Evolutionary conservation across 2,113 vertebrate species (phyloP).

Genomic region (Plectropomus leopardus): DNA sequence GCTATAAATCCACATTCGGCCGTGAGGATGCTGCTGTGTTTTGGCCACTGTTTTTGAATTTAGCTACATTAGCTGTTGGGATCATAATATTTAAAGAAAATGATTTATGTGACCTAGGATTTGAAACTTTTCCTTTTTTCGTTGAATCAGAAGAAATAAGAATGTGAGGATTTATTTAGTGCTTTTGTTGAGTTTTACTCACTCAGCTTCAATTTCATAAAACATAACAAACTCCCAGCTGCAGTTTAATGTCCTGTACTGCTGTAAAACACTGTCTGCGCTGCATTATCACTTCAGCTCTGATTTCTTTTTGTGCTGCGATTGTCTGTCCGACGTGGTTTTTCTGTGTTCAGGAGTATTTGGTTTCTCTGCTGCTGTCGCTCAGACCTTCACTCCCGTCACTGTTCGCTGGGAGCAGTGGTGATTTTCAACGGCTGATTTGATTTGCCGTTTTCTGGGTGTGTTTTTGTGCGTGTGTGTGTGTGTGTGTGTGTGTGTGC

Average conservation of each 20-base stretch:
- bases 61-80: not conserved
- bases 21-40: not conserved
- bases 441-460: conserved; percentile 7
- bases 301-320: conserved; percentile 2
- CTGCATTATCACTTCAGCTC: conserved; percentile 42
- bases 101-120: not conserved
- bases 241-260: conserved; percentile 40
- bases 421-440: conserved; percentile 41
- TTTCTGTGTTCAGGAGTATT: conserved; percentile 32
- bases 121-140: not conserved
- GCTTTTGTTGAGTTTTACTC: conserved; percentile 36
- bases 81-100: not conserved
- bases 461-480: not conserved
- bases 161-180: conserved; percentile 5
- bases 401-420: conserved; percentile 27
- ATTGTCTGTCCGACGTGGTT: not conserved
- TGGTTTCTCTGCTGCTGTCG: conserved; percentile 5
- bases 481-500: conserved; percentile 15
- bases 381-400: conserved; percentile 33
- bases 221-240: conserved; percentile 42
- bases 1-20: not conserved
- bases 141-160: not conserved
- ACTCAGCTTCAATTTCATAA: conserved; percentile 42
- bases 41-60: not conserved
- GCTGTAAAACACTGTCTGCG: conserved; percentile 46